Evolutionary conservation across 2,797 vertebrate genomes (phyloP), one percentile per base, ranked within the genome.

Genomic region (Taeniopygia guttata): DNA sequence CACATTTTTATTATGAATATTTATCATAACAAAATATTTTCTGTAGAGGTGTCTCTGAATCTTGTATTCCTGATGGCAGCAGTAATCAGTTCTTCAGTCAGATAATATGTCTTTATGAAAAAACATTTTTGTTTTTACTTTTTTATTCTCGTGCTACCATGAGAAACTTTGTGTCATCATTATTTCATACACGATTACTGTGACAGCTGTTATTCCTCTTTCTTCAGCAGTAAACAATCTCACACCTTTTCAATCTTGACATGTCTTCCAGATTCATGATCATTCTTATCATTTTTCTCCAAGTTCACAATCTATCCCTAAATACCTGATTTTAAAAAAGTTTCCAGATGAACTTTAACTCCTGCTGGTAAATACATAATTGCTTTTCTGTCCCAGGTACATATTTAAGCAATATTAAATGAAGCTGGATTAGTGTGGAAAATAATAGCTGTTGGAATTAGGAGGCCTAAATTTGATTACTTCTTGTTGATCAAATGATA

Each of bases 21-120:
- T 96, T 88, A 79, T 84, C 62, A 84, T 43, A 93, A 52, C 8
- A 38, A 90, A 87, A 78, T 75, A 75, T 66, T 93, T 93, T 78
- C n/a, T 30, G 17, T 19, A 66, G 67, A 34, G 17, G 26, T 62
- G n/a, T 72, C 43, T 89, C 54, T 72, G 60, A 90, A 72, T 91
- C 58, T 67, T 51, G 29, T 78, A 38, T 49, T 91, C 34, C 43
- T 62, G 22, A 54, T 84, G 60, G 75, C 42, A 64, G 62, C 48
- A 88, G 27, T 58, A 78, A 48, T 77, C 58, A 66, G 30, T 43
- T 76, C 34, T 79, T 69, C 60, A 70, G 43, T 46, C 49, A 87
- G 43, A 83, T 81, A 70, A 77, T 87, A 51, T 5, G 11, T 83
- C 56, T 82, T 92, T 51, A 82, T 67, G 32, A 59, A 87, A 86